Evolutionary conservation across 1,140 invertebrate species (phyloP).

Genomic region (Solenopsis invicta): DNA sequence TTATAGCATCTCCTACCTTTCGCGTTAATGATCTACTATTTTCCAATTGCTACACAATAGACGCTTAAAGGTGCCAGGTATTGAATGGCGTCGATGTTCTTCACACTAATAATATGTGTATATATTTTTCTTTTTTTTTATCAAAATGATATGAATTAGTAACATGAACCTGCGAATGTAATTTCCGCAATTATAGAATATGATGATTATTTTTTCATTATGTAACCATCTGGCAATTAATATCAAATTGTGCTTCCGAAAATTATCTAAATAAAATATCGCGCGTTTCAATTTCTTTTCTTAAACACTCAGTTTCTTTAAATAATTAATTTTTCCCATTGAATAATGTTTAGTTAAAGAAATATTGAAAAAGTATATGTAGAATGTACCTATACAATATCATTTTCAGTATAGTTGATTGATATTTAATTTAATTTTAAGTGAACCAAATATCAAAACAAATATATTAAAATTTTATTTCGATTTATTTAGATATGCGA

Average conservation of each 20-base stretch:
- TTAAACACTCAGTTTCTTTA: not conserved
- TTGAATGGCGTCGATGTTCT: not conserved
- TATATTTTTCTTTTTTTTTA: not conserved
- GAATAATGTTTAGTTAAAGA: slow-evolving; percentile 14
- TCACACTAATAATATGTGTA: slow-evolving; percentile 5
- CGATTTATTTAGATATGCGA: not conserved
- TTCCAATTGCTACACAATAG: not conserved
- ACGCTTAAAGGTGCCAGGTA: not conserved
- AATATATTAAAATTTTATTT: slow-evolving; percentile 14
- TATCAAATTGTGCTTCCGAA: not conserved
- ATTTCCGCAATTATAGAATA: not conserved
- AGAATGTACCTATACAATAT: not conserved
- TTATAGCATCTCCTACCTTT: not conserved
- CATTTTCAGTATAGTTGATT: not conserved
- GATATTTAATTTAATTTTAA: not conserved
- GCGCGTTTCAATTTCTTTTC: not conserved
- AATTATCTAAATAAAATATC: not conserved
- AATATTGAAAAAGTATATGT: not conserved
- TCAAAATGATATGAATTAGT: slow-evolving; percentile 5
- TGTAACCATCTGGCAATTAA: not conserved
- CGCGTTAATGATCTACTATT: slow-evolving; percentile 46
- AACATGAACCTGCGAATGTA: not conserved
- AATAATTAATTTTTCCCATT: slow-evolving; percentile 1
- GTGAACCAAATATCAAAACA: not conserved
- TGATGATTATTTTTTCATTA: not conserved